Percentiles rank a stretch among this genome's conserved stretches.
These are phyloP conservation scores for Phoronis australis DNA, from an alignment of 2,888 invertebrate genomes.

Conservation along the genomic window DNA sequence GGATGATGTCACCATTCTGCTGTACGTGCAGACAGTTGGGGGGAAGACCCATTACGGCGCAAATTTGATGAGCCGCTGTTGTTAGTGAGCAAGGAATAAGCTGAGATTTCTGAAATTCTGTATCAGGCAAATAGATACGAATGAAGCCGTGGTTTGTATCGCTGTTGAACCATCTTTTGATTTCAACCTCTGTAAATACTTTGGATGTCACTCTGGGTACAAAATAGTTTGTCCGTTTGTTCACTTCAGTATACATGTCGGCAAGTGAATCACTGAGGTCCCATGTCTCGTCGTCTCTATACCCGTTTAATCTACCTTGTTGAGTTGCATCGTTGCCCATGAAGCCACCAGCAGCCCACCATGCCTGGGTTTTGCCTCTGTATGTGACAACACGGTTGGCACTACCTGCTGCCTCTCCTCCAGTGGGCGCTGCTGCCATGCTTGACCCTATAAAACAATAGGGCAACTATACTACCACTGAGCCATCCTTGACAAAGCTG, in stretches of 20 bases:
- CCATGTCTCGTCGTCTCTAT: conserved; percentile 41
- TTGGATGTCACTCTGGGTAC: neutral
- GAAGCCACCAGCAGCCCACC: conserved; percentile 38
- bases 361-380: conserved; percentile 18
- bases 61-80: conserved; percentile 48
- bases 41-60: conserved; percentile 42
- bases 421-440: neutral
- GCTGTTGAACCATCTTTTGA: conserved; percentile 36
- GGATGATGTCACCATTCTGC: conserved; percentile 49
- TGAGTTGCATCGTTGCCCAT: conserved; percentile 24
- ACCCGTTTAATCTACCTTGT: conserved; percentile 7
- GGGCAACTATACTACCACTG: too few species aligned
- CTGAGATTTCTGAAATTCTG: conserved; percentile 28
- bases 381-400: neutral
- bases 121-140: conserved; percentile 42
- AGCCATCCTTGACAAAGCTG: too few species aligned
- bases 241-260: conserved; percentile 37
- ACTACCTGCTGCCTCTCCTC: neutral
- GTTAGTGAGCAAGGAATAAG: conserved; percentile 47
- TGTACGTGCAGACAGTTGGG: conserved; percentile 50
- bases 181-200: conserved; percentile 19
- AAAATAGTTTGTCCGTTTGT: conserved; percentile 10
- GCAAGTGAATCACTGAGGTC: conserved; percentile 48
- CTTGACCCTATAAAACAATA: too few species aligned
- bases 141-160: conserved; percentile 48